phyloP scores from a whole-genome alignment of 2,888 invertebrate genomes.

The Willowsia nigromaculata region DNA sequence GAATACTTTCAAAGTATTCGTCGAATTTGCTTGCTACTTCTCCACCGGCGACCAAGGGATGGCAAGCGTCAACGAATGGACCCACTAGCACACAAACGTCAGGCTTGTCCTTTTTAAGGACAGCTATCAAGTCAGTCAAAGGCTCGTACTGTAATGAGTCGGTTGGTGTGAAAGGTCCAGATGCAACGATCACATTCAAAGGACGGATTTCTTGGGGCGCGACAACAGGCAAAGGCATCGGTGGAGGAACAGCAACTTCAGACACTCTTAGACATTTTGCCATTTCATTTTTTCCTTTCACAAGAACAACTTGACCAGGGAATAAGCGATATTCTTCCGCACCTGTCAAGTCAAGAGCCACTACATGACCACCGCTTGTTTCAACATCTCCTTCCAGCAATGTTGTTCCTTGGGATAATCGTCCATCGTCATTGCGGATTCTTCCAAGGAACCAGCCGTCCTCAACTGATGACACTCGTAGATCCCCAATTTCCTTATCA shows the following conservation, averaged over 20 bases:
- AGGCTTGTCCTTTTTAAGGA: conserved; percentile 86
- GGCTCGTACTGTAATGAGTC: conserved; percentile 91
- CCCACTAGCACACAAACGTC: conserved; percentile 91
- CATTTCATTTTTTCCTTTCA: conserved; percentile 87
- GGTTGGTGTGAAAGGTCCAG: conserved; percentile 91
- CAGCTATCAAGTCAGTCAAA: conserved; percentile 87
- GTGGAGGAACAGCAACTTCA: conserved; percentile 81
- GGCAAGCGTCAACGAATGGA: conserved; percentile 89
- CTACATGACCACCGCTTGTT: conserved; percentile 80
- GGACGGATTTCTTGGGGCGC: conserved; percentile 79
- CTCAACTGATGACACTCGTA: conserved; percentile 78
- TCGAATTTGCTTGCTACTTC: conserved; percentile 85
- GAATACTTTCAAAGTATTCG: conserved; percentile 86
- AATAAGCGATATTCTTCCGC: conserved; percentile 86
- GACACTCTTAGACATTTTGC: conserved; percentile 86
- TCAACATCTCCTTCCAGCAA: conserved; percentile 85
- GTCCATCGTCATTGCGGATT: conserved; percentile 88
- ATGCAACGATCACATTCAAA: conserved; percentile 87
- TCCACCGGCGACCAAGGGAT: conserved; percentile 84
- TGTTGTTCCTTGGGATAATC: conserved; percentile 86
- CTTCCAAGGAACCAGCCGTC: conserved; percentile 85
- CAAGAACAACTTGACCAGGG: conserved; percentile 89
- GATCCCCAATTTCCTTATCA: conserved; percentile 79
- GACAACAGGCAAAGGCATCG: conserved; percentile 30
- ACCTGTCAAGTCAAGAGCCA: conserved; percentile 82